A percentile compares a stretch with the other conserved stretches of the same genome.
Evolutionary conservation across 23 tunicate genomes (phyloP).

Genomic region (Styela clava): DNA sequence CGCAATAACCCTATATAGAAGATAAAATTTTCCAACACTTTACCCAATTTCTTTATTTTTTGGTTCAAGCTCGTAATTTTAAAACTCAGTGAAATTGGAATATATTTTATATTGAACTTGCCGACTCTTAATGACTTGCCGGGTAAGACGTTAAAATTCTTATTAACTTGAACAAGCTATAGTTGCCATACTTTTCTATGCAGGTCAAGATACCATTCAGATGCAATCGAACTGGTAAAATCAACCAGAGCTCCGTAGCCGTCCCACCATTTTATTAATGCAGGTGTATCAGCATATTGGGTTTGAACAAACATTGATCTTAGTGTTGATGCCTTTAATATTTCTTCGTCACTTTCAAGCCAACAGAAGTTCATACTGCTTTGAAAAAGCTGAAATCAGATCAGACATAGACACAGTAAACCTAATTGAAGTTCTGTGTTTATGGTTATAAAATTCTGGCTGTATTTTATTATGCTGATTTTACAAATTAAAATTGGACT

Average conservation of each 20-base stretch:
- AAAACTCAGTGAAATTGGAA: too few species aligned
- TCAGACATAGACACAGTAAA: not conserved
- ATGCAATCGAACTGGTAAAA: slow-evolving; percentile 8
- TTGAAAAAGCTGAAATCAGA: not conserved
- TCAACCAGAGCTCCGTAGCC: slow-evolving; percentile 16
- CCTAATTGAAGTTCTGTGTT: not conserved
- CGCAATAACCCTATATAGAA: too few species aligned
- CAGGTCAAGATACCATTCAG: slow-evolving; percentile 4
- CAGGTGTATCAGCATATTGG: not conserved
- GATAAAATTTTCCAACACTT: too few species aligned
- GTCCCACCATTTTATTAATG: slow-evolving; percentile 24
- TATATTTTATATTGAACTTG: too few species aligned
- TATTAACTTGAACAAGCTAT: too few species aligned
- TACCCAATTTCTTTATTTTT: too few species aligned
- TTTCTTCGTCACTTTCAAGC: not conserved
- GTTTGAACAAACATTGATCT: not conserved
- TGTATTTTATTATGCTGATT: too few species aligned
- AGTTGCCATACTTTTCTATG: slow-evolving; percentile 8
- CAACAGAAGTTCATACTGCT: slow-evolving; percentile 6
- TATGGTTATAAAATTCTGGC: too few species aligned
- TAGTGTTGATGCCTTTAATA: not conserved
- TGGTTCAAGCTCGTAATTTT: too few species aligned
- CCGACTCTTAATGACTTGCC: too few species aligned
- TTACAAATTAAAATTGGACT: too few species aligned
- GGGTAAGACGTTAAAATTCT: too few species aligned